Evolutionary conservation across 2,113 vertebrate genomes (phyloP), one percentile per base, ranked within the genome.

Genomic region (Antigone vipio): DNA sequence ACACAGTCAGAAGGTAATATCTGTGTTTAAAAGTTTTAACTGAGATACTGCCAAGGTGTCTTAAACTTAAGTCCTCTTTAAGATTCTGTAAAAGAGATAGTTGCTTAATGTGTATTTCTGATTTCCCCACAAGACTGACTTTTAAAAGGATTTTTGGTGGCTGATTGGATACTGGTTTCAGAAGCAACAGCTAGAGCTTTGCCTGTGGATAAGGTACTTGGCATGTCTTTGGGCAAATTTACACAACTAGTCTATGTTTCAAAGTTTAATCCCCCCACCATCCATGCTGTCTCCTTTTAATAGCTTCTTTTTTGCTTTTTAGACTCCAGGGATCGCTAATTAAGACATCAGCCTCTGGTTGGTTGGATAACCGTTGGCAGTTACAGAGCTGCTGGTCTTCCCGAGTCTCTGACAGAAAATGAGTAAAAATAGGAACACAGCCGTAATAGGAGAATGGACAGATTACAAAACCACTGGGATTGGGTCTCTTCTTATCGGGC

Each of bases 311-410:
- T 92, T 23, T 53, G 87, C 40, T 83, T 34, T 47, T 21, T 8
- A 35, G 66, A 40, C 90, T 91, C 74, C 50, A 45, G 88, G 68
- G 88, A 92, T 66, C 30, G 22, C 27, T 93, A 76, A 95, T 92
- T 86, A 95, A 92, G 94, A 52, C 90, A 90, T 86, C 62, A 76
- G 75, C 75, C 55, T 62, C 55, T 91, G 88, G 50, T 71, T 88
- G 88, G 38, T 32, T 78, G 92, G 59, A 52, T 63, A 72, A 88
- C 40, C 34, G 2, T 26, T 60, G 92, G 58, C 67, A 16, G 72
- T 67, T 40, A 16, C 38, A 29, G 63, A 67, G 81, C 88, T 86
- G 79, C 83, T 85, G 89, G 8, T 80, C 26, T 40, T 24, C 62
- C n/a, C 13, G 5, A 92, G 67, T 8, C 49, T 35, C 67, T 55